Conservation (phyloP, 64 coral and sea anemone species). For the Catalaphyllia jardinei region DNA sequence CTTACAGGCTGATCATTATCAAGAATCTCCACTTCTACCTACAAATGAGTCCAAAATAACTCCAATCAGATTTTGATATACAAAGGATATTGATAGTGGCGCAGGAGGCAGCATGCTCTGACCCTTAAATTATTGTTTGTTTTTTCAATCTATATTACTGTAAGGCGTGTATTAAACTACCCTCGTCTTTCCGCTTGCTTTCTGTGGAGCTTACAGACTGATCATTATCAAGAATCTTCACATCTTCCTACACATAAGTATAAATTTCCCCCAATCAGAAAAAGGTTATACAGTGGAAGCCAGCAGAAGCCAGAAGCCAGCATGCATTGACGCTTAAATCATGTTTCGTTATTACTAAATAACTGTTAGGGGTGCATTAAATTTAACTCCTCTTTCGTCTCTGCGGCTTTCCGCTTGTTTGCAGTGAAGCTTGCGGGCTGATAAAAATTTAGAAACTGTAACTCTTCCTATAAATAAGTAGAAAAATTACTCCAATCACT, state of each 20-base stretch:
- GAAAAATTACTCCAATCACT: slow-evolving; percentile 23
- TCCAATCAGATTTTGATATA: slow-evolving; percentile 22
- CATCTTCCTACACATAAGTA: no score
- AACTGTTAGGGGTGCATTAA: slow-evolving; percentile 25
- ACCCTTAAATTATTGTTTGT: slow-evolving; percentile 2
- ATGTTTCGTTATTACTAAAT: slow-evolving; percentile 40
- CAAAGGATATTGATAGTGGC: slow-evolving; percentile 20
- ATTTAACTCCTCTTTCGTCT: slow-evolving; percentile 20
- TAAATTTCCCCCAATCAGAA: no score
- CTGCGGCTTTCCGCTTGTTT: slow-evolving; percentile 35
- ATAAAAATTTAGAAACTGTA: slow-evolving; percentile 29
- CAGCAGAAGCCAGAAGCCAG: no score
- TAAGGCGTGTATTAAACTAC: no score
- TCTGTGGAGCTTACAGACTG: no score
- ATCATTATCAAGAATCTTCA: no score
- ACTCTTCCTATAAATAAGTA: slow-evolving; percentile 37
- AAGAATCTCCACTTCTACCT: slow-evolving; percentile 17
- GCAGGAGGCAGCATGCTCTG: background rate
- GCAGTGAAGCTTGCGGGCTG: slow-evolving; percentile 25
- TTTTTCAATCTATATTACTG: no score
- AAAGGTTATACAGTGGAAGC: no score
- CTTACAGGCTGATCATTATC: slow-evolving; percentile 20
- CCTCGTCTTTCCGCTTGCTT: no score
- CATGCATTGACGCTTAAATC: no score
- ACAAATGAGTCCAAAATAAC: slow-evolving; percentile 17